Conservation (phyloP, 2,113 vertebrate species). For the Triplophysa rosa region DNA sequence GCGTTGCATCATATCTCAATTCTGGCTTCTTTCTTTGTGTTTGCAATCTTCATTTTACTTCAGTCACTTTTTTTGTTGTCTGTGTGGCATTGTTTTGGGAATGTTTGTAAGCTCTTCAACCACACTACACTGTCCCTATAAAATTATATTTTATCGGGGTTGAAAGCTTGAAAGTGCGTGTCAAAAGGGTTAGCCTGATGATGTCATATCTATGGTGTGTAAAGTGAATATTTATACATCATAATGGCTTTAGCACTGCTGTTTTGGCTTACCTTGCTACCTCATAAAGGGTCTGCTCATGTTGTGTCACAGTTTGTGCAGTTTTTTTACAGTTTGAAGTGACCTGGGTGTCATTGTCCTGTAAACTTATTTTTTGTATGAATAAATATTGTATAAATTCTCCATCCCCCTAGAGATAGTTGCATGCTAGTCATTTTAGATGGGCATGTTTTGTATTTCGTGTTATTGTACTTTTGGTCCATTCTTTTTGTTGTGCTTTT, state of each 20-base stretch:
- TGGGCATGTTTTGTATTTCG: constrained; percentile 23
- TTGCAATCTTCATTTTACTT: constrained; percentile 12
- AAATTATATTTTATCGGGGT: neutral
- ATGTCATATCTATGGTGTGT: constrained; percentile 13
- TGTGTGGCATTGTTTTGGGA: constrained; percentile 38
- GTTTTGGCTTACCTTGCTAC: constrained; percentile 21
- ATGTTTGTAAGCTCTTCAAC: constrained; percentile 39
- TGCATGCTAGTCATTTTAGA: constrained; percentile 48
- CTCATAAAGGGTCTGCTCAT: neutral
- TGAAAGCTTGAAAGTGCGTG: neutral
- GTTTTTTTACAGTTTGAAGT: neutral
- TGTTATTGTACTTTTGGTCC: neutral
- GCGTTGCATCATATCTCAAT: constrained; percentile 54
- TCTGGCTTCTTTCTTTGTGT: constrained; percentile 53
- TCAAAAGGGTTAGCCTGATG: neutral
- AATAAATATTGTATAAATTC: neutral
- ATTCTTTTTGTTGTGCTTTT: neutral
- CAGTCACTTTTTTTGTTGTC: constrained; percentile 51
- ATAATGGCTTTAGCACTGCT: constrained; percentile 10
- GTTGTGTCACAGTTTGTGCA: constrained; percentile 14
- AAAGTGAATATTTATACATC: constrained; percentile 8
- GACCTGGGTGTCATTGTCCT: neutral
- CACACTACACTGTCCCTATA: neutral
- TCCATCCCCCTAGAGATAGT: constrained; percentile 26
- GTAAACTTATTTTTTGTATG: neutral